Percentiles rank a stretch among this genome's conserved stretches.
These are phyloP conservation scores for Oncorhynchus gorbuscha DNA, from an alignment of 2,113 vertebrate species.

Conservation along the genomic window DNA sequence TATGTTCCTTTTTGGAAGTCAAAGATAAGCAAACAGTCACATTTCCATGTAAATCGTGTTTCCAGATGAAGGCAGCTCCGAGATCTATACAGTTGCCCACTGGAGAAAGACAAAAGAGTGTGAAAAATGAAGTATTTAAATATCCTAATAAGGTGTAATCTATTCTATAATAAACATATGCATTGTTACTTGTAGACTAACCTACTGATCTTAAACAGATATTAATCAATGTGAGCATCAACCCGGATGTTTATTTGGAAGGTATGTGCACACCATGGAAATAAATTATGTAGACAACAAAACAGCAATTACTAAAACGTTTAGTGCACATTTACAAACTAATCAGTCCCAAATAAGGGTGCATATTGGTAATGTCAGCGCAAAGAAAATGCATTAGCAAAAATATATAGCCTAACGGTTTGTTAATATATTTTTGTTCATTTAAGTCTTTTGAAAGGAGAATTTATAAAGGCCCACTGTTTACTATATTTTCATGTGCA, in stretches of 20 bases:
- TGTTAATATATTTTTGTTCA: not conserved
- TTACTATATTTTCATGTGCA: not conserved
- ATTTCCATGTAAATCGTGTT: conserved; percentile 6
- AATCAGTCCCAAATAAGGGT: not conserved
- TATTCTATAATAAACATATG: not conserved
- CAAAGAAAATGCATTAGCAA: not conserved
- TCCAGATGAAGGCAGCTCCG: not conserved
- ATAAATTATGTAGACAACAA: not conserved
- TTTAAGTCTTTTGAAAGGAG: not conserved
- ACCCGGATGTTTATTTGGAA: not conserved
- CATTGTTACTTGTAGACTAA: not conserved
- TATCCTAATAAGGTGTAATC: too few species aligned
- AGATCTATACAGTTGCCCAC: not conserved
- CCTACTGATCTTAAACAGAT: not conserved
- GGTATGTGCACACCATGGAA: not conserved
- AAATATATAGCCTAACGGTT: not conserved
- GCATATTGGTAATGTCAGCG: not conserved
- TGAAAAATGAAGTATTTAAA: not conserved
- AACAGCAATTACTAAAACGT: not conserved
- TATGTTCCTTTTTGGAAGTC: conserved; percentile 32
- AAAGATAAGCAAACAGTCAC: conserved; percentile 19
- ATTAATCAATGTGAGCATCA: not conserved
- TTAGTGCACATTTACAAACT: too few species aligned
- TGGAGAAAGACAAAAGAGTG: not conserved
- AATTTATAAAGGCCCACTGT: not conserved